phyloP scores from a whole-genome alignment of 1,140 invertebrate genomes.

The Sycophila sp. region DNA sequence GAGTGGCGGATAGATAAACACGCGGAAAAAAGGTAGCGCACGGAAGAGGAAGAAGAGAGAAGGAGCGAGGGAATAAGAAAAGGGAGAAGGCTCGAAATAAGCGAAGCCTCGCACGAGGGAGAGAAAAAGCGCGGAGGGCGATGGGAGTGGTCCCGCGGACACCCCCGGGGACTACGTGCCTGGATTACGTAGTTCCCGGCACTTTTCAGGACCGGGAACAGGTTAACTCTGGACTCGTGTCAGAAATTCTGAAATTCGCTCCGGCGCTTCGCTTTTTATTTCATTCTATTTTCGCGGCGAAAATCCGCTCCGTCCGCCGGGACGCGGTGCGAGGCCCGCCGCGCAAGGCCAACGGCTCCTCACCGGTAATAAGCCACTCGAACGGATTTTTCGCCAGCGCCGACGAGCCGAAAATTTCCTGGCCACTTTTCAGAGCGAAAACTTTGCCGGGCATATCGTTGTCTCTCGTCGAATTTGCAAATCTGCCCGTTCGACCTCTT shows the following conservation, averaged over 20 bases:
- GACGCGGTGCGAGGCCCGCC: too few relatives aligned
- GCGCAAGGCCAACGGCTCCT: too few relatives aligned
- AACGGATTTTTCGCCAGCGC: too few relatives aligned
- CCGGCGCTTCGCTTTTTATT: conserved; percentile 24
- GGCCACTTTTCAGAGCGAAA: too few relatives aligned
- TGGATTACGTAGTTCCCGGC: conserved; percentile 33
- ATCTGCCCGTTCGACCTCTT: too few relatives aligned
- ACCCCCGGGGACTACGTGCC: conserved; percentile 46
- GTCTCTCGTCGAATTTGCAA: too few relatives aligned
- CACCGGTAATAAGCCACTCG: too few relatives aligned
- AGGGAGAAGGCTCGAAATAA: conserved; percentile 19
- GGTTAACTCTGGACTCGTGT: conserved; percentile 40
- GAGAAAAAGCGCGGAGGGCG: conserved; percentile 30
- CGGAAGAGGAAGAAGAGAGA: conserved; percentile 33
- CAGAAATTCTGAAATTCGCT: conserved; percentile 41
- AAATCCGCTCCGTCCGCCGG: conserved; percentile 32
- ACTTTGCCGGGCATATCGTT: too few relatives aligned
- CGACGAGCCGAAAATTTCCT: too few relatives aligned
- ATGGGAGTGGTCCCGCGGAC: conserved; percentile 13
- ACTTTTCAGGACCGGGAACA: conserved; percentile 31
- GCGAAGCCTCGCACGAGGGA: neutral
- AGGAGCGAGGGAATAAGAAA: conserved; percentile 26
- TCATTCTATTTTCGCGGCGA: conserved; percentile 8
- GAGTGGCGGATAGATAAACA: conserved; percentile 33
- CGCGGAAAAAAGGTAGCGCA: neutral